Percentiles rank a stretch among this genome's conserved stretches.
Conservation (phyloP, 2,113 vertebrate genomes). For the Sphyrna mokarran region DNA sequence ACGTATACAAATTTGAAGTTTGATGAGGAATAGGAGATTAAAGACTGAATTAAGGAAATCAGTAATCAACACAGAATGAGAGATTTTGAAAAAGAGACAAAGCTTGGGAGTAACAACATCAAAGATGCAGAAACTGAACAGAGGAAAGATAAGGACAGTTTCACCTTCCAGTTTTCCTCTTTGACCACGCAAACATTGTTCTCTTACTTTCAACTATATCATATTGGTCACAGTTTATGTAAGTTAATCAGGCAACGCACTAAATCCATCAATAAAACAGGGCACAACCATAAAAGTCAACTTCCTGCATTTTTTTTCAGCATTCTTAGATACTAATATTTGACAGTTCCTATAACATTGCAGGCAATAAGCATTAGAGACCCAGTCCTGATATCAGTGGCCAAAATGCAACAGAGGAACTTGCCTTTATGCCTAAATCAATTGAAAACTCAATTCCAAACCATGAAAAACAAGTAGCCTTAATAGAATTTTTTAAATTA, state of each 20-base stretch:
- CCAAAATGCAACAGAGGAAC: background rate
- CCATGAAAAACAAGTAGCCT: background rate
- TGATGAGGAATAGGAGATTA: background rate
- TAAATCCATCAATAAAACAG: background rate
- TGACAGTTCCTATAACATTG: background rate
- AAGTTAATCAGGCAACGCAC: background rate
- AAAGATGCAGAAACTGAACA: background rate
- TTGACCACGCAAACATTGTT: background rate
- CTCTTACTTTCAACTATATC: background rate
- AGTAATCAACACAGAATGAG: background rate
- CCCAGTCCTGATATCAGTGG: background rate
- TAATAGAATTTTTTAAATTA: background rate
- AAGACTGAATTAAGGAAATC: background rate
- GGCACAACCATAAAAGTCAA: background rate
- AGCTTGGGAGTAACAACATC: background rate
- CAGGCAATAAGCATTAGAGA: background rate
- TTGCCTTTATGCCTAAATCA: background rate
- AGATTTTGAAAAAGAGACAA: background rate
- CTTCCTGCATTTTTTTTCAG: background rate
- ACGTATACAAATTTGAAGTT: background rate
- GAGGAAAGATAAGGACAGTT: background rate
- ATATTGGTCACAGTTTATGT: background rate
- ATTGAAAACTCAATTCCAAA: background rate
- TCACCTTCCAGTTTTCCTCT: background rate
- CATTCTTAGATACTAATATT: background rate